Conservation (phyloP, 1,140 invertebrate species). For the Lamellibrachia luymesi region DNA sequence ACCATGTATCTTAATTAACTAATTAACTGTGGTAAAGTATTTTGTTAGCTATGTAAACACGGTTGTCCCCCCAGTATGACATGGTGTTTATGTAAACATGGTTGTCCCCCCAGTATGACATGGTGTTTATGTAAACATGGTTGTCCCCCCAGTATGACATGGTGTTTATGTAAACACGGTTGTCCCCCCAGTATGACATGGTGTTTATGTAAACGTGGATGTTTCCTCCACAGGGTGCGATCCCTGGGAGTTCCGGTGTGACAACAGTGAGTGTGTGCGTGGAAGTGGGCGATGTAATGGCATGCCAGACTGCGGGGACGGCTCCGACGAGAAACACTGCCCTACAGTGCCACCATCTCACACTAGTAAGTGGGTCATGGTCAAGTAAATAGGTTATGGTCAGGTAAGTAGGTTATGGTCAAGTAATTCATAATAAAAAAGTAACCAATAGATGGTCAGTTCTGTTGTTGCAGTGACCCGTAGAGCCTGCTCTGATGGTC, state of each 20-base stretch:
- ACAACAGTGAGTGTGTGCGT: not conserved
- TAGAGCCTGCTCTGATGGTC: not conserved
- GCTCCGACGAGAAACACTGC: not conserved
- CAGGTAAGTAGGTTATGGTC: not conserved
- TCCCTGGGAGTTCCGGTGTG: not conserved
- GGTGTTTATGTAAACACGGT: too few relatives aligned
- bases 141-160: too few relatives aligned
- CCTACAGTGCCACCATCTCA: not conserved
- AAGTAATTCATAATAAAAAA: not conserved
- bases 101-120: too few relatives aligned
- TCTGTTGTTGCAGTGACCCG: not conserved
- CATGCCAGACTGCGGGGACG: not conserved
- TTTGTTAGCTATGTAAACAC: too few relatives aligned
- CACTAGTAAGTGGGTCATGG: not conserved
- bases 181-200: too few relatives aligned
- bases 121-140: too few relatives aligned
- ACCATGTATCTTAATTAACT: too few relatives aligned
- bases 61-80: too few relatives aligned
- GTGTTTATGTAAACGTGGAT: not conserved
- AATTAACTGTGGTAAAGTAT: too few relatives aligned
- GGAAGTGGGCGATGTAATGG: not conserved
- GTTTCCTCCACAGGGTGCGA: not conserved
- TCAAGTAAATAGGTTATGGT: not conserved
- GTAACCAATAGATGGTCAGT: not conserved
- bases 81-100: too few relatives aligned